Percentiles rank a stretch among this genome's conserved stretches.
phyloP scores from a whole-genome alignment of 2,888 invertebrate genomes.

The Napeogenes inachia region DNA sequence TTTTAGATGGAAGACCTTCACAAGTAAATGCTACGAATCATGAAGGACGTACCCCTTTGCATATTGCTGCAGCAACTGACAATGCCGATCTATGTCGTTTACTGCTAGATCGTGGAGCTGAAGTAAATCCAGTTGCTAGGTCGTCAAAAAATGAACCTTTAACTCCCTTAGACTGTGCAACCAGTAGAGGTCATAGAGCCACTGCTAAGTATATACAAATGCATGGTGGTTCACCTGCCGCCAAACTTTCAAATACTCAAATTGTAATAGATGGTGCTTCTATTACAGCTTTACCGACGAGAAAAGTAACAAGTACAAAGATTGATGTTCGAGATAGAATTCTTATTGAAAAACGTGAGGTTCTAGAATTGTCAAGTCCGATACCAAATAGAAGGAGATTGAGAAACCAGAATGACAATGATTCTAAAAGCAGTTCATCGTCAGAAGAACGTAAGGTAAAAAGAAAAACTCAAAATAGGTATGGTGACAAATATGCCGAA shows the following conservation, averaged over 20 bases:
- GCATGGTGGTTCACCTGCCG: conserved; percentile 91
- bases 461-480: conserved; percentile 46
- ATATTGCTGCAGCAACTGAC: conserved; percentile 95
- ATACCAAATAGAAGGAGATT: conserved; percentile 48
- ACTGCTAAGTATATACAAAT: conserved; percentile 95
- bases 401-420: conserved; percentile 48
- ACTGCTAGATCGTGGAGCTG: conserved; percentile 88
- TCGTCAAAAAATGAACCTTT: conserved; percentile 90
- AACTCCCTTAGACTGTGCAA: conserved; percentile 94
- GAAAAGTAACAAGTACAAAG: conserved; percentile 73
- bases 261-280: conserved; percentile 66
- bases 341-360: conserved; percentile 71
- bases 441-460: conserved; percentile 59
- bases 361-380: conserved; percentile 70
- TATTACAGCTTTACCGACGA: conserved; percentile 63
- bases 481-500: conserved; percentile 53
- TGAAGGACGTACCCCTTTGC: conserved; percentile 94
- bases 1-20: conserved; percentile 88
- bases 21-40: conserved; percentile 92
- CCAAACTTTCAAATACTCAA: conserved; percentile 77
- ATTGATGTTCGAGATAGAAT: conserved; percentile 71
- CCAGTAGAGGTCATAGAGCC: conserved; percentile 90
- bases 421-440: conserved; percentile 67
- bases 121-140: conserved; percentile 89
- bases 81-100: conserved; percentile 95